phyloP scores from a whole-genome alignment of 1,140 invertebrate genomes.

The Drosophila miranda region DNA sequence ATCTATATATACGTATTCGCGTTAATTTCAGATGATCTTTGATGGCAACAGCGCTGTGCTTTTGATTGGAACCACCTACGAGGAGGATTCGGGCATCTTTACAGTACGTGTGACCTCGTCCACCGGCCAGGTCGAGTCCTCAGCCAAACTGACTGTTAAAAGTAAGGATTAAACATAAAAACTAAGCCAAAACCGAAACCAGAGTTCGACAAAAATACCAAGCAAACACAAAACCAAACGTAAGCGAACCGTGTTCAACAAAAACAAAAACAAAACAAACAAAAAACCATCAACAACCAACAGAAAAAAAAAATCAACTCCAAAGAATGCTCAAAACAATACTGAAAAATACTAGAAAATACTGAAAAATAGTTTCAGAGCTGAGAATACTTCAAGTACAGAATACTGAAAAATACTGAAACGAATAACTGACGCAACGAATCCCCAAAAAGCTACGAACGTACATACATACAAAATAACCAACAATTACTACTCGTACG shows the following conservation, averaged over 20 bases:
- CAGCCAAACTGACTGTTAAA: constrained; percentile 96
- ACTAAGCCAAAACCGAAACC: constrained; percentile 68
- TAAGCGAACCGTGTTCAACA: constrained; percentile 69
- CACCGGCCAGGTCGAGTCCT: constrained; percentile 95
- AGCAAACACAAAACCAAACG: constrained; percentile 46
- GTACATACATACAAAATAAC: constrained; percentile 15
- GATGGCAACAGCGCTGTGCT: constrained; percentile 95
- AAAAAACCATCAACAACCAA: constrained; percentile 53
- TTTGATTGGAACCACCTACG: constrained; percentile 94
- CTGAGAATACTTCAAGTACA: constrained; percentile 19
- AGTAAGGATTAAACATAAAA: constrained; percentile 94
- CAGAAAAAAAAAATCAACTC: constrained; percentile 72
- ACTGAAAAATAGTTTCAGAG: not conserved
- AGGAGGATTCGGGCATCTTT: constrained; percentile 96
- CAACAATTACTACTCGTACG: constrained; percentile 38
- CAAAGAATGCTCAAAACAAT: constrained; percentile 74
- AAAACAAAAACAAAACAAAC: constrained; percentile 35
- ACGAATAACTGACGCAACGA: constrained; percentile 1
- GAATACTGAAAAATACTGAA: not conserved
- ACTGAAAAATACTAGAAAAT: constrained; percentile 35
- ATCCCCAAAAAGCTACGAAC: constrained; percentile 31
- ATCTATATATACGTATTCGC: too few relatives aligned
- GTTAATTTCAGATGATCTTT: constrained; percentile 90
- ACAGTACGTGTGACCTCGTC: constrained; percentile 95
- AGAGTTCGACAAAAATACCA: constrained; percentile 65